Evolutionary conservation across 2,888 invertebrate genomes (phyloP).

Genomic region (Rapana venosa): DNA sequence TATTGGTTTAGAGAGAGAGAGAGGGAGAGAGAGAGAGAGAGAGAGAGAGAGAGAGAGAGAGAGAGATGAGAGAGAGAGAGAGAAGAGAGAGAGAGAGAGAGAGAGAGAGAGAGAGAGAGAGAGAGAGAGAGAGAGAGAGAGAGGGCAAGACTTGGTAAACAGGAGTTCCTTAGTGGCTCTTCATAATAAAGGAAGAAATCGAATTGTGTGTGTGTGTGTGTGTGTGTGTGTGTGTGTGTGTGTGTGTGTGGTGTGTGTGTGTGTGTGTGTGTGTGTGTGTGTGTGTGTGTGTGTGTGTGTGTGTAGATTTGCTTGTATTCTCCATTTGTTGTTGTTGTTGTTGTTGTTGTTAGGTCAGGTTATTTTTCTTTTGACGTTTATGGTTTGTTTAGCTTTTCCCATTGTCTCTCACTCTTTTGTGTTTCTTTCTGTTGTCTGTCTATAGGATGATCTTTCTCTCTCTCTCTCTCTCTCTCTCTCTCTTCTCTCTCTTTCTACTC

Average conservation of each 20-base stretch:
- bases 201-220: background rate
- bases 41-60: background rate
- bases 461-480: too few relatives aligned
- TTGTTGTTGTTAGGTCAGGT: too few relatives aligned
- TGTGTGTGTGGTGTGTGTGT: background rate
- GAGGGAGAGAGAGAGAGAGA: background rate
- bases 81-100: background rate
- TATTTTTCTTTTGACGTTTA: background rate
- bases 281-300: too few relatives aligned
- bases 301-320: too few relatives aligned
- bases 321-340: too few relatives aligned
- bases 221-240: background rate
- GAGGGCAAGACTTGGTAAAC: background rate
- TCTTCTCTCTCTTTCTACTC: too few relatives aligned
- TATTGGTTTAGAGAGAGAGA: background rate
- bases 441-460: too few relatives aligned
- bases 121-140: background rate
- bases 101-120: constrained; percentile 1
- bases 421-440: too few relatives aligned
- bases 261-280: too few relatives aligned
- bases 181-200: background rate
- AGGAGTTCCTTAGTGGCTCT: background rate
- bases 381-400: background rate
- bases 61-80: background rate
- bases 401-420: too few relatives aligned